Conservation (phyloP, 2,113 vertebrate genomes). For the Trogon surrucura region DNA sequence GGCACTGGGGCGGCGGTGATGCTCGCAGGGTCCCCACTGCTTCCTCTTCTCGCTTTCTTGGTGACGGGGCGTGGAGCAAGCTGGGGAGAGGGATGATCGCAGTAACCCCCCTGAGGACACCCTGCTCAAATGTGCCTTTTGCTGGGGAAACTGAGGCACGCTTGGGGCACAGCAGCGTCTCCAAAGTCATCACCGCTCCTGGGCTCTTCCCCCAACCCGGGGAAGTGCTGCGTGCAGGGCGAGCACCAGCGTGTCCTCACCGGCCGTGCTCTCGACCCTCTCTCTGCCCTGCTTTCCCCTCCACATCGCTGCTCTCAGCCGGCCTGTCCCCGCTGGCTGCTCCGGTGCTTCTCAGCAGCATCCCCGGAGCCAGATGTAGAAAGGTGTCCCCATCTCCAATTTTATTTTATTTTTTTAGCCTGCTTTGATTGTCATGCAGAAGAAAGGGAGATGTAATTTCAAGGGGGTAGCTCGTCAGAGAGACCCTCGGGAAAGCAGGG, state of each 20-base stretch:
- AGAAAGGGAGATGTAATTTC: background rate
- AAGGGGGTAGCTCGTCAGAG: background rate
- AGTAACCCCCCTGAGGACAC: background rate
- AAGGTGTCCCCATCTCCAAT: background rate
- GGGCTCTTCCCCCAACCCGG: background rate
- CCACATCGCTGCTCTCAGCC: background rate
- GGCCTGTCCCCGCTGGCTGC: background rate
- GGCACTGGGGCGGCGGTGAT: background rate
- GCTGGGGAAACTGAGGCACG: background rate
- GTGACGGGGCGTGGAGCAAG: background rate
- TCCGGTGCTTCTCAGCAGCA: background rate
- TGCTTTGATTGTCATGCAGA: background rate
- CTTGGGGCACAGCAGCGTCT: accelerated
- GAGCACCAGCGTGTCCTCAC: background rate
- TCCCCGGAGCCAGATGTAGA: background rate
- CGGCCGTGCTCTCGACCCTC: background rate
- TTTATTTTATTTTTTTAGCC: background rate
- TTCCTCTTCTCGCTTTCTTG: background rate
- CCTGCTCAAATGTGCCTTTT: background rate
- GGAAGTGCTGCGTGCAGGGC: background rate
- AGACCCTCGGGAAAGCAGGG: background rate
- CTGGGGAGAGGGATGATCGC: background rate
- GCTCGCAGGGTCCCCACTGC: background rate
- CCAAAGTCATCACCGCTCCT: background rate
- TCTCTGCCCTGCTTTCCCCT: background rate